Evolutionary conservation across 1,140 invertebrate species (phyloP), one percentile per base, ranked within the genome.

Genomic region (Neodiprion pinetum): DNA sequence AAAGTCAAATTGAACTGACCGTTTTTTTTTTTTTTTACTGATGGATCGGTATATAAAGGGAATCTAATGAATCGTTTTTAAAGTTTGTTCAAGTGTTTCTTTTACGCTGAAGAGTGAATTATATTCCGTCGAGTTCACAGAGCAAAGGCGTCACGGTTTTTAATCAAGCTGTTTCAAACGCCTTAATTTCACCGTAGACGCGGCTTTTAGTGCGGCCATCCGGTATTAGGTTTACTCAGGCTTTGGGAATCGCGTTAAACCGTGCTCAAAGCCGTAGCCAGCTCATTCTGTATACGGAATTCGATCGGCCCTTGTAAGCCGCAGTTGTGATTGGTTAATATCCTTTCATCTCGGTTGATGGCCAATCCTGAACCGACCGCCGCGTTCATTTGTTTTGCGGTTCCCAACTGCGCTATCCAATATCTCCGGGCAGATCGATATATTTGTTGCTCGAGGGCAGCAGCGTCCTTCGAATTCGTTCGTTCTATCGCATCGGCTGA

Each of bases 321-420:
- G 53, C 11, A 61, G 53, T n/a, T 61, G 53, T 61, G 53, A 61
- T 61, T 61, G 53, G 53, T 61, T 61, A 61, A 61, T 61, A 61
- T 61, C 53, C 53, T 61, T 61, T 61, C 53, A n/a, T 61, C 53
- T n/a, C 53, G 53, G 11, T n/a, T 61, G 53, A 61, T 61, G 53
- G 53, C 53, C 53, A 61, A 61, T 61, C 53, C 53, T 12, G 53
- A 61, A 40, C 28, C 28, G 11, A 61, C 53, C 53, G 53, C 53
- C 11, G 53, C n/a, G 53, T 61, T 61, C 53, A 61, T 61, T 61
- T 61, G 53, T 61, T 61, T 61, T 61, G 53, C n/a, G 53, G 53
- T 40, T 40, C 28, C 3, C 11, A 61, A 61, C 53, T n/a, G 53
- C 53, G 53, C 53, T 61, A 61, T 61, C 53, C 53, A 61, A 61